phyloP scores from a whole-genome alignment of 2,797 vertebrate species.

The Carcharodon carcharias region DNA sequence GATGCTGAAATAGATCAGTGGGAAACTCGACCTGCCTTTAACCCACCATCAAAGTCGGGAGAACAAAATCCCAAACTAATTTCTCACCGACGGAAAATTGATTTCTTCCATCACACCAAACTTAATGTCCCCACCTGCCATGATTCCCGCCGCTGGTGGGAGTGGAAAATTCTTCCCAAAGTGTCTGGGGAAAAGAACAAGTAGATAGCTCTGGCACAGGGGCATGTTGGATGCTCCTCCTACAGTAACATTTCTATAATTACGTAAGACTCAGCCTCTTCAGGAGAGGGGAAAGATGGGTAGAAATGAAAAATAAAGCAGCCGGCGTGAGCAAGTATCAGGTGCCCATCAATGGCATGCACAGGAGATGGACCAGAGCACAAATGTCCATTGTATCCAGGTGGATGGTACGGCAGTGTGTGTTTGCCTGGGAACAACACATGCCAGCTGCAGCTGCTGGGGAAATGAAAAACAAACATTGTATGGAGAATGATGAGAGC shows the following conservation, averaged over 20 bases:
- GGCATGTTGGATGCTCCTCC: neutral
- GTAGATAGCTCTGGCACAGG: neutral
- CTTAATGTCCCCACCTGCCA: too few species aligned
- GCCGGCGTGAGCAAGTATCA: neutral
- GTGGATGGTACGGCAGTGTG: neutral
- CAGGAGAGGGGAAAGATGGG: too few species aligned
- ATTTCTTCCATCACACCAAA: too few species aligned
- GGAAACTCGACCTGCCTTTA: too few species aligned
- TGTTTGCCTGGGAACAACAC: neutral
- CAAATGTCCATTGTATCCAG: constrained; percentile 17
- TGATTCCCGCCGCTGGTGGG: too few species aligned
- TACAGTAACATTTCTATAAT: neutral
- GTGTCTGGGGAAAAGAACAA: neutral
- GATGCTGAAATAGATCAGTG: too few species aligned
- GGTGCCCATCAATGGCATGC: neutral
- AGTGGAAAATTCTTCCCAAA: too few species aligned
- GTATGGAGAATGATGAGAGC: neutral
- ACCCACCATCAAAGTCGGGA: too few species aligned
- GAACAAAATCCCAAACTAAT: too few species aligned
- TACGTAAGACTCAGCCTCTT: neutral
- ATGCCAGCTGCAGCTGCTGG: constrained; percentile 5
- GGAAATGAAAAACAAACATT: constrained; percentile 9
- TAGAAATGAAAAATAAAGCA: neutral
- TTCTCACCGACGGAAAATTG: too few species aligned
- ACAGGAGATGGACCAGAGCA: neutral